These are phyloP conservation scores for Cyrtodaria siliqua DNA, from an alignment of 2,888 invertebrate genomes.

Conservation along the genomic window DNA sequence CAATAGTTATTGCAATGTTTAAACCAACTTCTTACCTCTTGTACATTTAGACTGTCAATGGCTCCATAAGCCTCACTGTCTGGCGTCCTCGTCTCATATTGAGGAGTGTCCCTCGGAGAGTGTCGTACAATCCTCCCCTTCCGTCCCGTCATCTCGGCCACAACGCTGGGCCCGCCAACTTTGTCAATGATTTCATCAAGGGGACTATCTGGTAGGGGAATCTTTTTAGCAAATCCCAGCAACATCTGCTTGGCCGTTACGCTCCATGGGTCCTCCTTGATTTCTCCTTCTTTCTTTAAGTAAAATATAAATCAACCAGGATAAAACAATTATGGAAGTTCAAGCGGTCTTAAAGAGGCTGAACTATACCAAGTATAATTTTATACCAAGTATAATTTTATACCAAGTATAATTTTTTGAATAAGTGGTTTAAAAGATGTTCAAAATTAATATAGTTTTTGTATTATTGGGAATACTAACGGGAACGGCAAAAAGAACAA, in stretches of 20 bases:
- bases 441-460: too few species aligned
- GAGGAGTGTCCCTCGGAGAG: conserved; percentile 66
- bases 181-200: conserved; percentile 84
- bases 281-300: conserved; percentile 65
- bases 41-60: conserved; percentile 83
- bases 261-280: conserved; percentile 80
- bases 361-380: too few species aligned
- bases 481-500: too few species aligned
- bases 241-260: conserved; percentile 80
- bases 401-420: too few species aligned
- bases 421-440: too few species aligned
- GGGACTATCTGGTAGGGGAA: conserved; percentile 82
- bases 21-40: conserved; percentile 79
- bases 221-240: conserved; percentile 77
- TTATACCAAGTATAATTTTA: too few species aligned
- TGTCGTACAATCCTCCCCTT: conserved; percentile 78
- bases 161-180: conserved; percentile 81
- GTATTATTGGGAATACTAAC: too few species aligned
- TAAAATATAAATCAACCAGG: too few species aligned
- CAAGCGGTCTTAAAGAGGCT: too few species aligned
- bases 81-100: conserved; percentile 76
- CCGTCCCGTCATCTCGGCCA: conserved; percentile 85
- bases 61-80: conserved; percentile 73
- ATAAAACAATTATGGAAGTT: too few species aligned
- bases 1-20: too few species aligned